Percentiles rank a stretch among this genome's conserved stretches.
Conservation (phyloP, 2,113 vertebrate species). For the Myrmecophaga tridactyla region DNA sequence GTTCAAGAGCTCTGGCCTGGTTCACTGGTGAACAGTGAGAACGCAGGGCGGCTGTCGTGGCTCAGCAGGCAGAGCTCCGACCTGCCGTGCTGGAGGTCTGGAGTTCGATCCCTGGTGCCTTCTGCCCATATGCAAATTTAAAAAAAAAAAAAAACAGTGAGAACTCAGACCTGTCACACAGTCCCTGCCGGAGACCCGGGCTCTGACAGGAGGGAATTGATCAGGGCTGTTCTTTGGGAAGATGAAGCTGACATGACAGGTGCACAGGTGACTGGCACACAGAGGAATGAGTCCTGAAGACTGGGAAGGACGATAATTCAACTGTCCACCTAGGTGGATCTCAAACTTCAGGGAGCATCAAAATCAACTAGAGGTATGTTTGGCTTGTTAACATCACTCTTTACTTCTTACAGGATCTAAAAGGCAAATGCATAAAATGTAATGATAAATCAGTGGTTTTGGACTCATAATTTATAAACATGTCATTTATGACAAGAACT, state of each 20-base stretch:
- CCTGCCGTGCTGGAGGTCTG: too few relatives aligned
- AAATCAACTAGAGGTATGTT: neutral
- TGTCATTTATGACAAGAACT: too few relatives aligned
- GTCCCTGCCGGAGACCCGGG: neutral
- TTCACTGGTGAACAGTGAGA: neutral
- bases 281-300: neutral
- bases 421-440: too few relatives aligned
- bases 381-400: too few relatives aligned
- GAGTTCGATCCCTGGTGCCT: too few relatives aligned
- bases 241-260: rapidly evolving
- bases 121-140: too few relatives aligned
- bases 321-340: neutral
- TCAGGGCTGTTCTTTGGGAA: neutral
- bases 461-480: too few relatives aligned
- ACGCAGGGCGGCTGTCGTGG: too few relatives aligned
- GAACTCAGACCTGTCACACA: neutral
- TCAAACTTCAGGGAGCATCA: neutral
- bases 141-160: too few relatives aligned
- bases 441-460: too few relatives aligned
- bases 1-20: neutral
- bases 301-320: rapidly evolving
- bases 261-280: rapidly evolving
- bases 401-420: too few relatives aligned
- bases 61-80: too few relatives aligned
- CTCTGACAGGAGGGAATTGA: neutral